These are phyloP conservation scores for Xiphorhynchus elegans DNA, from an alignment of 2,113 vertebrate species.

Conservation along the genomic window DNA sequence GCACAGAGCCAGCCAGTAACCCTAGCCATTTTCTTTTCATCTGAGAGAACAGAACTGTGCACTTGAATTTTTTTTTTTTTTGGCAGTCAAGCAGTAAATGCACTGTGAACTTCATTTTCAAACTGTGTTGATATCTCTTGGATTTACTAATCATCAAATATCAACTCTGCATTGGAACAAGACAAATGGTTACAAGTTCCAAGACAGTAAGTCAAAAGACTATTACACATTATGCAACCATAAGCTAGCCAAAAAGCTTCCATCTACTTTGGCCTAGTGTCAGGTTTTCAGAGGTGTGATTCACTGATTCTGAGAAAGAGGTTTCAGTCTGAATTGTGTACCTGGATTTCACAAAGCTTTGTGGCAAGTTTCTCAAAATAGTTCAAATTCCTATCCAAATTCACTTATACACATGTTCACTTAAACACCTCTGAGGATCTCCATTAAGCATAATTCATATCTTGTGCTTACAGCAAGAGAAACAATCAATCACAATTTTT, in stretches of 20 bases:
- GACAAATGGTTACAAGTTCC: not conserved
- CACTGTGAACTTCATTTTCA: conserved; percentile 16
- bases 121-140: conserved; percentile 20
- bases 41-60: not conserved
- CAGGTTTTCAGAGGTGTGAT: conserved; percentile 15
- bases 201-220: conserved; percentile 28
- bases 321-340: conserved; percentile 1
- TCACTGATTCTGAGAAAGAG: not conserved
- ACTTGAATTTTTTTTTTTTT: not conserved
- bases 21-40: conserved; percentile 42
- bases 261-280: not conserved
- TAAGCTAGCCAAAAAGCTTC: conserved; percentile 3
- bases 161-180: conserved; percentile 10
- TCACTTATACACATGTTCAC: not conserved
- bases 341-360: conserved; percentile 26
- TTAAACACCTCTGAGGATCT: not conserved
- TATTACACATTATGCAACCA: not conserved
- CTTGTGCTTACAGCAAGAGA: not conserved
- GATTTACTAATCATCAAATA: conserved; percentile 52
- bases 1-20: conserved; percentile 36
- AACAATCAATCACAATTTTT: not conserved
- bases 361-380: not conserved
- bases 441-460: not conserved
- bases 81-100: not conserved
- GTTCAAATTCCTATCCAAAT: conserved; percentile 14